Conservation (phyloP, 2,888 invertebrate genomes). For the Nebria brevicollis region DNA sequence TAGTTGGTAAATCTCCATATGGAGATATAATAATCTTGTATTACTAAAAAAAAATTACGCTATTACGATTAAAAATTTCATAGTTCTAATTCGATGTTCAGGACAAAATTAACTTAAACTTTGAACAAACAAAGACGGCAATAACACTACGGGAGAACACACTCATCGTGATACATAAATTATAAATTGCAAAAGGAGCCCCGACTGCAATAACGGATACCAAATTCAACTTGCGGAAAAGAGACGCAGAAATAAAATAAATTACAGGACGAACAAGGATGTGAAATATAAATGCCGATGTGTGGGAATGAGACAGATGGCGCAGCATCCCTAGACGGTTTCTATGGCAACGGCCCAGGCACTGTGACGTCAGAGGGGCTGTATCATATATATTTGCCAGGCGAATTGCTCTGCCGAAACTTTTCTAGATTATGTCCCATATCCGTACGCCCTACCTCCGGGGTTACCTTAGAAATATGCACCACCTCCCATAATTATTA, state of each 20-base stretch:
- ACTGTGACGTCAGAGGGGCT: slow-evolving; percentile 46
- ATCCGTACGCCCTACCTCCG: background rate
- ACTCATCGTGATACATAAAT: slow-evolving; percentile 57
- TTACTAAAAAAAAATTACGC: no score
- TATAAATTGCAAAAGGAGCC: slow-evolving; percentile 56
- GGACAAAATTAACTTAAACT: background rate
- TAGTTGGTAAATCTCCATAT: no score
- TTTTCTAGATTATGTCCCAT: background rate
- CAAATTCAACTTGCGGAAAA: slow-evolving; percentile 42
- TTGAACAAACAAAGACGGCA: slow-evolving; percentile 35
- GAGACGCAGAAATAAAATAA: slow-evolving; percentile 55
- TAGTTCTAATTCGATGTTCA: slow-evolving; percentile 45
- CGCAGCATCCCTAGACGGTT: slow-evolving; percentile 61
- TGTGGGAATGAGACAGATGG: slow-evolving; percentile 57
- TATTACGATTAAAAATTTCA: slow-evolving; percentile 55
- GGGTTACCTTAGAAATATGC: background rate
- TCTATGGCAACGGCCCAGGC: slow-evolving; percentile 56
- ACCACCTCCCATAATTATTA: background rate
- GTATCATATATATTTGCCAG: background rate
- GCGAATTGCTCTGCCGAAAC: background rate
- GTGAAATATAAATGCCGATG: background rate
- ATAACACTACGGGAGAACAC: slow-evolving; percentile 13
- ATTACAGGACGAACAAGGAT: slow-evolving; percentile 56
- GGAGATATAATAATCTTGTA: no score
- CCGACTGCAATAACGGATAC: background rate